Conservation (phyloP, 2,113 vertebrate species). For the Gadus chalcogrammus region DNA sequence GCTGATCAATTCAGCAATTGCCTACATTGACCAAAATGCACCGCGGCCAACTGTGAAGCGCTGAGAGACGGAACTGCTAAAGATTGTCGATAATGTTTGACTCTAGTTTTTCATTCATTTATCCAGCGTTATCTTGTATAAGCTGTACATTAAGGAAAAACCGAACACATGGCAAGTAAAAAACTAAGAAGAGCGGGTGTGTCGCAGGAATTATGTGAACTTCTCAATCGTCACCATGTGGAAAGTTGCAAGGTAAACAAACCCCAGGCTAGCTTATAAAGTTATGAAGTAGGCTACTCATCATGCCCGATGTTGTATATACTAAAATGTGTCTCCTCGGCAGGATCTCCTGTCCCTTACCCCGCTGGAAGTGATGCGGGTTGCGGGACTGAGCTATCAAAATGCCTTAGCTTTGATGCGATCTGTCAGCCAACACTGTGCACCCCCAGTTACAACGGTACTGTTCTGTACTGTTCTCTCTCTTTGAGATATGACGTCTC, state of each 20-base stretch:
- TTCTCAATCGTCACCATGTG: conserved; percentile 73
- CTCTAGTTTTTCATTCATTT: no score
- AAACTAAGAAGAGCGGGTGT: conserved; percentile 75
- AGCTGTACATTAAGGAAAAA: background rate
- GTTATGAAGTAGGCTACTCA: background rate
- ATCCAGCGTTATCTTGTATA: background rate
- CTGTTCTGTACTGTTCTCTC: background rate
- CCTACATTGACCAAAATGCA: conserved; percentile 19
- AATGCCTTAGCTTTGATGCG: conserved; percentile 68
- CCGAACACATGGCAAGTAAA: conserved; percentile 64
- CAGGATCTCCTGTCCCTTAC: conserved; percentile 79
- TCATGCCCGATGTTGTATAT: conserved; percentile 1
- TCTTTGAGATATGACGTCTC: background rate
- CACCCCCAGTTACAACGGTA: conserved; percentile 77
- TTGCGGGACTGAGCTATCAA: conserved; percentile 73
- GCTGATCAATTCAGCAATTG: background rate
- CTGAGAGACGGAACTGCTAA: no score
- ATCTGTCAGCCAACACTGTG: conserved; percentile 74
- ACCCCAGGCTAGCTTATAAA: no score
- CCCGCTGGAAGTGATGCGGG: conserved; percentile 75
- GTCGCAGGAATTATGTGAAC: conserved; percentile 74
- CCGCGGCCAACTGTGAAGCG: background rate
- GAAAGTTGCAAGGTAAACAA: conserved; percentile 72
- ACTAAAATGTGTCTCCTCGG: background rate
- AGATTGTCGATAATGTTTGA: no score